These are phyloP conservation scores for Thalassophryne amazonica DNA, from an alignment of 2,797 vertebrate species.

Conservation along the genomic window DNA sequence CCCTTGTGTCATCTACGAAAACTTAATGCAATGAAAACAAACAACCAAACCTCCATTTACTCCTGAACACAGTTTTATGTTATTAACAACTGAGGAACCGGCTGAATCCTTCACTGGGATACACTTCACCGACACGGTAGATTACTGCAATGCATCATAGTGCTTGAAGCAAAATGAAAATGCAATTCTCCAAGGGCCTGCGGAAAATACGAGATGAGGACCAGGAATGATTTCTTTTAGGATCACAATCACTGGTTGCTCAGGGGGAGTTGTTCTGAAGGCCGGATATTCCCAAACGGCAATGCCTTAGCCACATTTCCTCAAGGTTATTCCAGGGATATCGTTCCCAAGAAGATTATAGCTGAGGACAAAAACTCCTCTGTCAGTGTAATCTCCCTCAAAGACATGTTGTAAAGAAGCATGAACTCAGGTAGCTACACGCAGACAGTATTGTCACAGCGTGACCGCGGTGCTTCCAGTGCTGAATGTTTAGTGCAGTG, in stretches of 20 bases:
- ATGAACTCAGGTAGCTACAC: no score
- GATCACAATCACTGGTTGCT: conserved; percentile 45
- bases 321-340: conserved; percentile 34
- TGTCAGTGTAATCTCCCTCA: conserved; percentile 10
- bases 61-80: conserved; percentile 40
- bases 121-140: conserved; percentile 38
- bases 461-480: no score
- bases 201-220: conserved; percentile 45
- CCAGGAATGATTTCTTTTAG: conserved; percentile 45
- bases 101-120: conserved; percentile 29
- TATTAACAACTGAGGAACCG: conserved; percentile 34
- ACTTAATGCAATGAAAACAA: conserved; percentile 17
- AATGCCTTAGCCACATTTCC: conserved; percentile 29
- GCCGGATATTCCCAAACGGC: conserved; percentile 43
- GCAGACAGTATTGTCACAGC: no score
- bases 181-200: conserved; percentile 50
- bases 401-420: no score
- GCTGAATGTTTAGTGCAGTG: no score
- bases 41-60: conserved; percentile 23
- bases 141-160: conserved; percentile 59
- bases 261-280: conserved; percentile 31
- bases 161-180: conserved; percentile 60
- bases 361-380: conserved; percentile 21
- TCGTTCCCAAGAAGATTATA: conserved; percentile 36
- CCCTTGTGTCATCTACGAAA: conserved; percentile 7